These are phyloP conservation scores for Silurus aristotelis DNA, from an alignment of 2,797 vertebrate species.

Conservation along the genomic window DNA sequence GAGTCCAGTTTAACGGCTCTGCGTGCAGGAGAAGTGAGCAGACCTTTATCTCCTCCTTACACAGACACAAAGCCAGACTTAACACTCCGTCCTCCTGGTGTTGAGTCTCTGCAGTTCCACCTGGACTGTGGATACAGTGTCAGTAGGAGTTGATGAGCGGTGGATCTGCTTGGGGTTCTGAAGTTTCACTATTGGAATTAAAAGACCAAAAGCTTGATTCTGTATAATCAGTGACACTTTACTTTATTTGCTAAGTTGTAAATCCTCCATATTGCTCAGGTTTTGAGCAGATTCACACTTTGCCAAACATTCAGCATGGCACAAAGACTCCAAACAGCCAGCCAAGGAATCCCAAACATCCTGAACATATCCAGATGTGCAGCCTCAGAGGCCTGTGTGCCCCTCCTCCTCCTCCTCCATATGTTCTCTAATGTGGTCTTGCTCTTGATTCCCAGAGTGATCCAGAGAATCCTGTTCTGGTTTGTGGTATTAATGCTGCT, in stretches of 20 bases:
- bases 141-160: background rate
- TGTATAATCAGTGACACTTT: no score
- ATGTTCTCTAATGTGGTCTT: constrained; percentile 7
- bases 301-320: constrained; percentile 24
- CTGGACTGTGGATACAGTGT: constrained; percentile 5
- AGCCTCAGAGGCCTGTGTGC: constrained; percentile 49
- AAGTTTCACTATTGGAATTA: background rate
- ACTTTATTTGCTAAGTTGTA: background rate
- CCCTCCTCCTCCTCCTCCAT: constrained; percentile 2
- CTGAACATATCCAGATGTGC: constrained; percentile 57
- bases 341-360: constrained; percentile 53
- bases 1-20: background rate
- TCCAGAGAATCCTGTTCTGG: background rate
- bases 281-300: background rate
- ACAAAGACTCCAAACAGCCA: constrained; percentile 40
- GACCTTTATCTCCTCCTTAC: constrained; percentile 14
- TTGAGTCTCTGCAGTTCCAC: background rate
- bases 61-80: background rate
- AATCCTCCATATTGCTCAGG: background rate
- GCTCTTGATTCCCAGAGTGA: background rate
- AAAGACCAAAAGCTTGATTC: background rate
- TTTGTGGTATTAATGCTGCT: background rate
- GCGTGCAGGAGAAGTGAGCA: background rate
- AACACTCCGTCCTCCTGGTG: background rate
- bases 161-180: background rate